A percentile compares a stretch with the other conserved stretches of the same genome.
Conservation (phyloP, 2,888 invertebrate genomes). For the Microplitis manilae region DNA sequence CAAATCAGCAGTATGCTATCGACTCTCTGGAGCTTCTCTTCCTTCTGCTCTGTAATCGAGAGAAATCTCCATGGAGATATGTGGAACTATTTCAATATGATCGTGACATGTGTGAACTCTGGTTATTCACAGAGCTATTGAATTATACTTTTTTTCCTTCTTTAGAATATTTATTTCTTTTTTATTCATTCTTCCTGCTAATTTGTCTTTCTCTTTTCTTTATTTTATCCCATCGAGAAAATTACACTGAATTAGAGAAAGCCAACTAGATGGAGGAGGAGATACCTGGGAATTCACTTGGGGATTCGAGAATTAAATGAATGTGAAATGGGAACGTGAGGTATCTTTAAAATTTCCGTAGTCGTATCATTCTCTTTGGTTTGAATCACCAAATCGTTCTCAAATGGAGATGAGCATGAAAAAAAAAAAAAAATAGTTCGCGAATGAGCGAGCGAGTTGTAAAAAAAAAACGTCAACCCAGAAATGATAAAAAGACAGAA, state of each 20-base stretch:
- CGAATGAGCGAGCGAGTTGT: not conserved
- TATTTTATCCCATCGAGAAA: not conserved
- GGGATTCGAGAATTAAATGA: constrained; percentile 17
- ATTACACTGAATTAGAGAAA: constrained; percentile 17
- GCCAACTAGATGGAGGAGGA: constrained; percentile 2
- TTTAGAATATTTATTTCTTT: not conserved
- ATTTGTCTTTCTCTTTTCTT: not conserved
- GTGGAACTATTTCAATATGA: not conserved
- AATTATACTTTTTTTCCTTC: not conserved
- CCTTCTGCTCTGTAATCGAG: not conserved
- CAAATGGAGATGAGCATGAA: constrained; percentile 8
- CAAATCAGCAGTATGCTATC: constrained; percentile 17
- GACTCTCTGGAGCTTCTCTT: not conserved
- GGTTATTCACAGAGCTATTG: not conserved
- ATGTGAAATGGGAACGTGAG: constrained; percentile 17
- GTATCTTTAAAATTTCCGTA: constrained; percentile 20
- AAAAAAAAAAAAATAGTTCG: not conserved
- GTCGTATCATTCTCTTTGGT: constrained; percentile 1
- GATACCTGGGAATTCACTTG: constrained; percentile 13
- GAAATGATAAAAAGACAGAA: constrained; percentile 3
- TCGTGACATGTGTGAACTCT: not conserved
- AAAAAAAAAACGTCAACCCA: constrained; percentile 3
- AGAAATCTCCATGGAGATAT: constrained; percentile 17
- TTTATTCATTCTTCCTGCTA: not conserved
- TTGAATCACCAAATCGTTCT: constrained; percentile 18